Evolutionary conservation across 2,888 invertebrate genomes (phyloP), one percentile per base, ranked within the genome.

Genomic region (Calliphora vomitoria): DNA sequence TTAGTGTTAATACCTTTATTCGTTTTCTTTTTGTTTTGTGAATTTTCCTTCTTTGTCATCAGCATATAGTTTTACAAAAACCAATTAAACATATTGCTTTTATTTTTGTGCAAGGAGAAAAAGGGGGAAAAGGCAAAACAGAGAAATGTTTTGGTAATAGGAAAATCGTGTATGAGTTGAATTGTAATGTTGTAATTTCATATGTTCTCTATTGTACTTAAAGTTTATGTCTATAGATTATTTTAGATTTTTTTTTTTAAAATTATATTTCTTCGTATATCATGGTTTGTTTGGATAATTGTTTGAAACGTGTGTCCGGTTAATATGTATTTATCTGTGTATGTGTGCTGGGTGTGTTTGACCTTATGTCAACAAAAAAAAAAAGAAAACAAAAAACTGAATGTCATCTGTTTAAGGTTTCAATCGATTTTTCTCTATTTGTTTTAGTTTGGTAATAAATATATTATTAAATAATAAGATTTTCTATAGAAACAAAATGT

Each of bases 1-100:
- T 87, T 82, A 85, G 71, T 85, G 85, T 82, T 87, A 85, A 87
- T 85, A 66, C 82, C 25, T 79, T 81, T 62, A 81, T 76, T 18
- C 10, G 10, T 8, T 25, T 25, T 25, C 25, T 25, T 25, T 25
- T 64, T 81, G 44, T 41, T 74, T 71, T 60, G 18, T 41, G 60
- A 50, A 75, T 71, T 76, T 76, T 71, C 18, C 44, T 79, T 69
- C 58, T 76, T 71, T 44, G 68, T 53, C 68, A 35, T 41, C n/a
- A 72, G 58, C 68, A 53, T 80, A 69, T 85, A 85, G 85, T 80
- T 85, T 85, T 85, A 69, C 79, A 80, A 69, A 85, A 80, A 80
- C 80, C 80, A 85, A 80, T 85, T 80, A 80, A 85, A 69, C 35
- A 60, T 80, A 80, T 80, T 80, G 68, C 41, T 68, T 80, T 72